Evolutionary conservation across 2,113 vertebrate species (phyloP).

Genomic region (Lanius collurio): DNA sequence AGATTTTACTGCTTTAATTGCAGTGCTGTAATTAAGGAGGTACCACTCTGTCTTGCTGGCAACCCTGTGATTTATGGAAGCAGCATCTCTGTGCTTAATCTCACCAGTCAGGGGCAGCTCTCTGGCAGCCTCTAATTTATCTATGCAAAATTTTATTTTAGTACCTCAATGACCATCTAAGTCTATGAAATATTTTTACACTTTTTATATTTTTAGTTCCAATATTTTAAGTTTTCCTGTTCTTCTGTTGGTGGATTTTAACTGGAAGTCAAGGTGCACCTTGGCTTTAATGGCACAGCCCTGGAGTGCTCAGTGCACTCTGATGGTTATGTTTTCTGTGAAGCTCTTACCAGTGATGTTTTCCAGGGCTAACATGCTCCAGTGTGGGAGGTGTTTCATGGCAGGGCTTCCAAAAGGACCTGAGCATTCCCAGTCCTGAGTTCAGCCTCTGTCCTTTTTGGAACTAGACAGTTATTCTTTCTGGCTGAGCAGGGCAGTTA

Average conservation of each 20-base stretch:
- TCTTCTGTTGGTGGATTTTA: background rate
- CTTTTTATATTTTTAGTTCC: background rate
- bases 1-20: slow-evolving; percentile 37
- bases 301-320: background rate
- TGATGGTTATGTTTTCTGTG: background rate
- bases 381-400: background rate
- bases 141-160: background rate
- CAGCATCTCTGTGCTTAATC: background rate
- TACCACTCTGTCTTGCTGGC: background rate
- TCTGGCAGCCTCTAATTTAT: background rate
- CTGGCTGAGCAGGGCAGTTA: background rate
- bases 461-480: background rate
- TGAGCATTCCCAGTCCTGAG: background rate
- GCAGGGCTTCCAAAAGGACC: background rate
- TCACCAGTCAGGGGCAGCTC: background rate
- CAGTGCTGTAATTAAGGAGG: slow-evolving; percentile 2
- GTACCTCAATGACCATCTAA: background rate
- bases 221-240: background rate
- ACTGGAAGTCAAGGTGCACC: background rate
- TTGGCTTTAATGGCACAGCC: background rate
- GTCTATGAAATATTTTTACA: background rate
- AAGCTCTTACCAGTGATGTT: background rate
- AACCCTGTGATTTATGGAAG: background rate
- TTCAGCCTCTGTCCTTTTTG: background rate
- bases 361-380: rapidly evolving